These are phyloP conservation scores for Rhizoglyphus robini DNA, from an alignment of 1,140 invertebrate genomes.

Conservation along the genomic window DNA sequence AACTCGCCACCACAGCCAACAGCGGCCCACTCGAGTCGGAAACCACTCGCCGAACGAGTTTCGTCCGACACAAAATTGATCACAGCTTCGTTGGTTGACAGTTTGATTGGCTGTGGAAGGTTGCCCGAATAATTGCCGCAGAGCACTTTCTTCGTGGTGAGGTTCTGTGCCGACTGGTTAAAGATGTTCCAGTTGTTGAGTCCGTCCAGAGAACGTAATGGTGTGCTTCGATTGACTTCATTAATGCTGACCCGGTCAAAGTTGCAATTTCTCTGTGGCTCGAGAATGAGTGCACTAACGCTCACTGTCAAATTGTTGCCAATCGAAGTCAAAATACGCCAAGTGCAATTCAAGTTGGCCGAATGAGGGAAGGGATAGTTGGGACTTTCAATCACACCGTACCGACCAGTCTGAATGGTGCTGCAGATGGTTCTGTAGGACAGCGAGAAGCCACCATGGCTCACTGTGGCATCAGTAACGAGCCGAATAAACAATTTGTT, in stretches of 20 bases:
- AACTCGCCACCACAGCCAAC: slow-evolving; percentile 39
- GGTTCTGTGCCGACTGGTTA: no score
- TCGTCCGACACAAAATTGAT: slow-evolving; percentile 35
- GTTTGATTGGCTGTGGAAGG: slow-evolving; percentile 27
- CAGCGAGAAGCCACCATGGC: slow-evolving; percentile 52
- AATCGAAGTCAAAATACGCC: slow-evolving; percentile 40
- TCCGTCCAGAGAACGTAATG: no score
- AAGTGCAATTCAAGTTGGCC: slow-evolving; percentile 42
- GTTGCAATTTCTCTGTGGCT: slow-evolving; percentile 23
- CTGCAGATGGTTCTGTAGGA: slow-evolving; percentile 49
- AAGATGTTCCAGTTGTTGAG: no score
- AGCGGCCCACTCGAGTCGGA: slow-evolving; percentile 41
- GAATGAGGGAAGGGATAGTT: slow-evolving; percentile 43
- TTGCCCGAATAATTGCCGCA: slow-evolving; percentile 30
- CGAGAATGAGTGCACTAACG: slow-evolving; percentile 39
- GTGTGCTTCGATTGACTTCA: background rate
- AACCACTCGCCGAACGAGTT: slow-evolving; percentile 32
- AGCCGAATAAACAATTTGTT: slow-evolving; percentile 52
- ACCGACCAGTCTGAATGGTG: slow-evolving; percentile 41
- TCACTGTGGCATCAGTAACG: slow-evolving; percentile 43
- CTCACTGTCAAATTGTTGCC: slow-evolving; percentile 40
- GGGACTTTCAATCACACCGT: slow-evolving; percentile 52
- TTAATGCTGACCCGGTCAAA: slow-evolving; percentile 16
- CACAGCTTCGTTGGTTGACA: slow-evolving; percentile 30
- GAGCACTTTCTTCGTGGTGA: slow-evolving; percentile 23